phyloP scores from a whole-genome alignment of 2,888 invertebrate genomes.

The Chelonus formosanus region DNA sequence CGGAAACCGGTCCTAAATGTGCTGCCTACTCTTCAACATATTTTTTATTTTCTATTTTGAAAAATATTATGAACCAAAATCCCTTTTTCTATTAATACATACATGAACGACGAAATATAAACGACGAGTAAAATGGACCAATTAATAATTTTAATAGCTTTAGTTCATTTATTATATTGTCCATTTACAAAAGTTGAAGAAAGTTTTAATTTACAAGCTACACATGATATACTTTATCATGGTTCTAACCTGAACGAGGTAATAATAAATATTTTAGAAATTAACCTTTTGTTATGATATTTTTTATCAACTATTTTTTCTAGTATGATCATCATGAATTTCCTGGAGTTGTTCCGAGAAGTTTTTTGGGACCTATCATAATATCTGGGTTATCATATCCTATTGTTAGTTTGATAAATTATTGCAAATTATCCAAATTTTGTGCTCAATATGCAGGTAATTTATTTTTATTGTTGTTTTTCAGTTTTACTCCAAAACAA shows the following conservation, averaged over 20 bases:
- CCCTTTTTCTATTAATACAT: too few species aligned
- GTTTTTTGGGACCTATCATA: slow-evolving; percentile 90
- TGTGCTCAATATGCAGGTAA: slow-evolving; percentile 88
- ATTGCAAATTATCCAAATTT: slow-evolving; percentile 81
- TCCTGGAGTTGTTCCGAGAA: slow-evolving; percentile 96
- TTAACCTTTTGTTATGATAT: slow-evolving; percentile 37
- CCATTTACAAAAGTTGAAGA: slow-evolving; percentile 99
- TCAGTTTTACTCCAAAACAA: slow-evolving; percentile 15
- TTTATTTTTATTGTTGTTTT: slow-evolving; percentile 13
- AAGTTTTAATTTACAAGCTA: slow-evolving; percentile 98
- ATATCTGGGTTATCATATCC: slow-evolving; percentile 84
- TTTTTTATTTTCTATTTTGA: too few species aligned
- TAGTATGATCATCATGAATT: slow-evolving; percentile 99
- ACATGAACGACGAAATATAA: too few species aligned
- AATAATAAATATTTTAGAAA: slow-evolving; percentile 46
- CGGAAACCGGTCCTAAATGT: too few species aligned
- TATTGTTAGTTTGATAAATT: slow-evolving; percentile 73
- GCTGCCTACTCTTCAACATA: too few species aligned
- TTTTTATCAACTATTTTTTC: slow-evolving; percentile 19
- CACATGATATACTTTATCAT: slow-evolving; percentile 95
- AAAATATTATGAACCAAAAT: too few species aligned
- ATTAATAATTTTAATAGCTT: slow-evolving; percentile 77
- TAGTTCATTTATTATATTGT: slow-evolving; percentile 83
- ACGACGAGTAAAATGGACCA: slow-evolving; percentile 71
- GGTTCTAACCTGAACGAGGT: slow-evolving; percentile 85